Base-by-base conservation (phyloP, 92 coral and sea anemone genomes). In the Galaxea fascicularis region DNA sequence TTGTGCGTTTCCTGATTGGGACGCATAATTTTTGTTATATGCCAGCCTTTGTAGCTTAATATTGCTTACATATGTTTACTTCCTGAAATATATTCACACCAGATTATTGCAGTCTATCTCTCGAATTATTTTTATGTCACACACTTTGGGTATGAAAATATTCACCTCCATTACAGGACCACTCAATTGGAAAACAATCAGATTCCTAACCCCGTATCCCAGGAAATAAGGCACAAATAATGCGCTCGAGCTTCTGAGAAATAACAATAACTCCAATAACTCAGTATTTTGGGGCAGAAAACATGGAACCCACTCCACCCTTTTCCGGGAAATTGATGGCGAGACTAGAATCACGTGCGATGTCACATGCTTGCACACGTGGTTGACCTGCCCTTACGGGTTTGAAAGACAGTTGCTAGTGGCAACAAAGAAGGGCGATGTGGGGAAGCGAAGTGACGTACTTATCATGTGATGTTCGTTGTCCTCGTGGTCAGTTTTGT, bases 401-500 rank as follows among this genome's bases (percentile, higher is more conserved):
- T 71, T 69, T 84, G 91, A 87, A 87, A 82, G 93, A 92, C 93
- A 82, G 95, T 94, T 89, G 75, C 93, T 73, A 78, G 21, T 41
- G 89, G 89, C 67, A 79, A 88, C 94, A 58, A 53, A n/a, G 62
- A 44, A 53, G 96, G 93, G 74, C 66, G 75, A 13, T 78, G 90
- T 83, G 63, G 82, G 79, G 73, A 63, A 84, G 82, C 90, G 78
- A 49, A 74, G 77, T 91, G 94, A 94, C 98, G 98, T 94, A 94
- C 93, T 80, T 94, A 97, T 97, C 99, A 97, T 97, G 99, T 97
- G 99, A 97, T 97, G 95, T 76, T 83, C 96, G 65, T 92, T 97
- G 99, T 97, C 98, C 99, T 95, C 99, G 99, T 97, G 99, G 98
- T 97, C 90, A 93, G 96, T 97, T 93, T 90, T 93, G 95, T 97